Conservation (phyloP, 2,113 vertebrate genomes). For the Rostratula benghalensis region DNA sequence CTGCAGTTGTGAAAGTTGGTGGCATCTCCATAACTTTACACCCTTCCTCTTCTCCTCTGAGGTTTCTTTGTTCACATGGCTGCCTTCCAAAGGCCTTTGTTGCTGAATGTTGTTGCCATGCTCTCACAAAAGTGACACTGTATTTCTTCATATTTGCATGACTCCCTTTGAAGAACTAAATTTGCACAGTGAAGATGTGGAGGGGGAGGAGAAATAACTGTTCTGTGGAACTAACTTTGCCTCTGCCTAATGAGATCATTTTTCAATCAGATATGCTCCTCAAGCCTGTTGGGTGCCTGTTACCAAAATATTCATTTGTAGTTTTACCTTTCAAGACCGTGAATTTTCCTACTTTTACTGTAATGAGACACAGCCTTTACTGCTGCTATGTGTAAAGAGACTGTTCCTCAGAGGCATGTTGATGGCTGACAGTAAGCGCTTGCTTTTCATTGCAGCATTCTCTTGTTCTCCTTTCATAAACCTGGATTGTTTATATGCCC, state of each 20-base stretch:
- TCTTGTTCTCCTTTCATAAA: background rate
- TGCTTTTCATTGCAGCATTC: fast-evolving
- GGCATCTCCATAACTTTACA: background rate
- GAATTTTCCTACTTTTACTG: background rate
- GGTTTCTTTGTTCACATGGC: background rate
- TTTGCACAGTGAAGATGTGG: background rate
- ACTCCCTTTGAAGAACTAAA: background rate
- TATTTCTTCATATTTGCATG: background rate
- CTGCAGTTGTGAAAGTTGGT: background rate
- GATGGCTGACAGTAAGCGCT: fast-evolving
- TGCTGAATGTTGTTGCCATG: background rate
- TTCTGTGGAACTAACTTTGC: background rate
- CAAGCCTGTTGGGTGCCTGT: background rate
- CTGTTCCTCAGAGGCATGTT: background rate
- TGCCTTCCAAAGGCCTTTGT: background rate
- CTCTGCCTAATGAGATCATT: background rate
- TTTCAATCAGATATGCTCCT: background rate
- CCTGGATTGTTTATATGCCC: background rate
- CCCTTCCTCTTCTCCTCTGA: background rate
- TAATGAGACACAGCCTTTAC: background rate
- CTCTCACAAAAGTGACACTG: background rate
- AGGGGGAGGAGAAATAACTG: background rate
- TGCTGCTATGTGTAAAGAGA: background rate
- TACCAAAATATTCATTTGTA: background rate
- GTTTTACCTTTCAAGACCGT: background rate